phyloP scores from a whole-genome alignment of 2,113 vertebrate genomes.

The Daubentonia madagascariensis region DNA sequence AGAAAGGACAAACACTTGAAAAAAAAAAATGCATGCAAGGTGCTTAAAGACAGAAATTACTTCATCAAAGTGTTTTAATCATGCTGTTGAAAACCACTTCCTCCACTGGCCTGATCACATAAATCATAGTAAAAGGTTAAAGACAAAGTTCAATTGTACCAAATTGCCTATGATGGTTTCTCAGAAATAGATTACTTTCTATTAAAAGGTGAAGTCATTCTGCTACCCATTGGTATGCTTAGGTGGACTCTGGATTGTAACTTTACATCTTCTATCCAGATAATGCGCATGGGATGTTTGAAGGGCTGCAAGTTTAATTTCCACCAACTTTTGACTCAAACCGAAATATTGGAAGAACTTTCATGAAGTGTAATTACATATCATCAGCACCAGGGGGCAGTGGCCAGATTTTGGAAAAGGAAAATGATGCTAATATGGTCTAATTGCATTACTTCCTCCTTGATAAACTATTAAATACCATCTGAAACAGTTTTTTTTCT shows the following conservation, averaged over 20 bases:
- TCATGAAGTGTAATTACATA: slow-evolving; percentile 12
- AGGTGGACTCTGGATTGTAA: not conserved
- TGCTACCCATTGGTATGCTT: slow-evolving; percentile 52
- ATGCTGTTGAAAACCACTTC: slow-evolving; percentile 81
- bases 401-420: not conserved
- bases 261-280: not conserved
- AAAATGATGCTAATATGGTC: not conserved
- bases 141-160: slow-evolving; percentile 79
- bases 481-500: not conserved
- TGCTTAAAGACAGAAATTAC: slow-evolving; percentile 81
- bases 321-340: slow-evolving; percentile 12
- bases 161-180: slow-evolving; percentile 75
- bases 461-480: not conserved
- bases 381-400: not conserved
- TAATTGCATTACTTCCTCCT: not conserved
- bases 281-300: not conserved
- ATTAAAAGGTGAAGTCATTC: slow-evolving; percentile 73
- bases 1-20: slow-evolving; percentile 81
- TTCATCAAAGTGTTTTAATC: slow-evolving; percentile 82
- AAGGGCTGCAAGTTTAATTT: not conserved
- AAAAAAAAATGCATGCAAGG: slow-evolving; percentile 62
- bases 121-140: slow-evolving; percentile 85
- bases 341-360: not conserved
- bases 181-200: slow-evolving; percentile 76
- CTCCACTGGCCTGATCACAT: slow-evolving; percentile 82